Base-by-base conservation (phyloP, 2,888 invertebrate genomes). In the Dyspetes luteomarginatus region DNA sequence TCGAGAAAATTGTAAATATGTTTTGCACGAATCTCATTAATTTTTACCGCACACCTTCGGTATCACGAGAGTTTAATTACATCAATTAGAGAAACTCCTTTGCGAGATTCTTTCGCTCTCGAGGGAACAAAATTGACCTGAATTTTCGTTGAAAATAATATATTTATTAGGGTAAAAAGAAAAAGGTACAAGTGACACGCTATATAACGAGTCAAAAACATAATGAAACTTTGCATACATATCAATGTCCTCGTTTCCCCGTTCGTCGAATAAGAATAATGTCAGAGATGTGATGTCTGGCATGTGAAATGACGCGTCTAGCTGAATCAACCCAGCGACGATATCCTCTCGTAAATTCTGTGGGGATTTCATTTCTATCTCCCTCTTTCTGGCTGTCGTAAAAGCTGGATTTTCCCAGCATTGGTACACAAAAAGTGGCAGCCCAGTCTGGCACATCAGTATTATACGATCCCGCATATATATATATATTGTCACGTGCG, bases 301-400 rank as follows among this genome's bases (percentile, higher is more conserved):
- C 5, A 24, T n/a, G 5, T 22, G 17, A 43, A 48, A 58, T 4
- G 15, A n/a, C 9, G 41, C 55, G 28, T 65, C 41, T 75, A 65
- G 30, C 43, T 17, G 64, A 52, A 28, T 65, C 65, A 43, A 60
- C 45, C 30, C 41, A 55, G 65, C 56, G 48, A 56, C 62, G 60
- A 69, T 79, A 69, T 52, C 62, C 74, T 41, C 64, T 75, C 79
- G 74, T 79, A 79, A 79, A 79, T 56, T 62, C 58, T 58, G 48
- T 28, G 56, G 65, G 78, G 64, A 58, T 79, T 74, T 52, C 22
- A 1, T 52, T 24, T 52, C 48, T 48, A n/a, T 48, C 48, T 48
- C 48, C 4, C 4, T 45, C 64, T 58, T 52, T 58, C 58, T 17
- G 19, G 56, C 64, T 69, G 52, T 79, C 79, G 79, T 79, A 79